phyloP scores from a whole-genome alignment of 2,888 invertebrate species.

The Caenorhabditis sp. region DNA sequence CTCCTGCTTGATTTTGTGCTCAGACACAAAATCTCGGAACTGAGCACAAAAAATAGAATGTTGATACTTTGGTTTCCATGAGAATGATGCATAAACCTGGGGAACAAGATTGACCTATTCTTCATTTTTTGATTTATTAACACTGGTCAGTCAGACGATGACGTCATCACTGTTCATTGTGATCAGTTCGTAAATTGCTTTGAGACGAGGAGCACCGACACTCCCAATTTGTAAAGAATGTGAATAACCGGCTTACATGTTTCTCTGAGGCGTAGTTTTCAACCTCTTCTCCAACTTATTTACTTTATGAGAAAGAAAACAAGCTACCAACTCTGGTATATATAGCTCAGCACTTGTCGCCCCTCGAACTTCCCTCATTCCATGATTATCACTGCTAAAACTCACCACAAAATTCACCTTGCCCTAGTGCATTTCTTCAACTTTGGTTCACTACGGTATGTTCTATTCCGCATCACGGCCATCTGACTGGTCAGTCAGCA shows the following conservation, averaged over 20 bases:
- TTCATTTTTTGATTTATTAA: constrained; percentile 38
- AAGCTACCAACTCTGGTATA: neutral
- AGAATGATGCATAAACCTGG: neutral
- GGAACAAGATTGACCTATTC: constrained; percentile 4
- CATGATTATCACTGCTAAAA: constrained; percentile 46
- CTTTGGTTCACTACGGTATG: constrained; percentile 35
- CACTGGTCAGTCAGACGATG: constrained; percentile 25
- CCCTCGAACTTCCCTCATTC: neutral
- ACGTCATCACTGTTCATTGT: constrained; percentile 41
- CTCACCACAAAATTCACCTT: constrained; percentile 40
- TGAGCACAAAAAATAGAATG: neutral
- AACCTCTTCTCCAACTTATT: constrained; percentile 15
- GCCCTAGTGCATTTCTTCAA: constrained; percentile 36
- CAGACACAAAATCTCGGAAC: neutral
- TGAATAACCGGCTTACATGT: constrained; percentile 27
- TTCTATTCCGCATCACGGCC: neutral
- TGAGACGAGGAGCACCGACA: constrained; percentile 27
- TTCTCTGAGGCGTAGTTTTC: constrained; percentile 27
- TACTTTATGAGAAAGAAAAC: constrained; percentile 43
- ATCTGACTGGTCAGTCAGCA: constrained; percentile 23
- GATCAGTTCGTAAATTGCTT: constrained; percentile 34
- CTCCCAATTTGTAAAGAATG: constrained; percentile 29
- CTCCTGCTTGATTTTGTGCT: neutral
- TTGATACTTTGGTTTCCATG: constrained; percentile 7
- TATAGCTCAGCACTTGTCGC: neutral